Base-by-base conservation (phyloP, 2,888 invertebrate genomes). In the Onthophagus sagittarius region DNA sequence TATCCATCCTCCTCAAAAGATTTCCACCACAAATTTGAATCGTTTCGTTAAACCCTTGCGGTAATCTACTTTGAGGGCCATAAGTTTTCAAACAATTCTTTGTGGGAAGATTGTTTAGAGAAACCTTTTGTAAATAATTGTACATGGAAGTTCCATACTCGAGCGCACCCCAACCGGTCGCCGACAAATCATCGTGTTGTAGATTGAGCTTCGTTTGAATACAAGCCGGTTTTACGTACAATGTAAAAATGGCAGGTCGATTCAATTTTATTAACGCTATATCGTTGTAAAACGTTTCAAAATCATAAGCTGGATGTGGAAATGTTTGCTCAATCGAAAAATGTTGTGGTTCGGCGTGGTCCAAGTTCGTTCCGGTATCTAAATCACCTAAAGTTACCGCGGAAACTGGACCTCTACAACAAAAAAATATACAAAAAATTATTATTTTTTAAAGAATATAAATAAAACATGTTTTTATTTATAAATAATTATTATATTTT, bases 191-290 rank as follows among this genome's bases (percentile, higher is more conserved):
- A 5, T 73, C 33, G 5, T 70, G 69, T 0, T 79, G 71, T 1
- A 80, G 72, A 0, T 74, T 39, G 11, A 70, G 74, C 0, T 77
- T 76, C 0, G 79, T 75, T 11, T 81, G 78, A 9, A 88, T 78
- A 79, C 88, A 88, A 14, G 87, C 86, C 0, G 88, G 88, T 72
- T 85, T 76, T 32, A 86, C 80, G 72, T 79, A 81, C 11, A 79
- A 77, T 33, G 84, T 79, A 74, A 87, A 86, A 3, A 69, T 69
- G 0, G 86, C 86, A 3, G 77, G 74, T 4, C 78, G 77, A 23
- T 85, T 84, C 62, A 88, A 76, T 77, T 83, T 82, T 0, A 89
- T 74, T 0, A 89, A 81, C 6, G 87, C 88, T 39, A 89, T 87
- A 73, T 88, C 88, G 76, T 88, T 84, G 76, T 88, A 89, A 70